Evolutionary conservation across 2,888 invertebrate species (phyloP).

Genomic region (Calameuta pallipes): DNA sequence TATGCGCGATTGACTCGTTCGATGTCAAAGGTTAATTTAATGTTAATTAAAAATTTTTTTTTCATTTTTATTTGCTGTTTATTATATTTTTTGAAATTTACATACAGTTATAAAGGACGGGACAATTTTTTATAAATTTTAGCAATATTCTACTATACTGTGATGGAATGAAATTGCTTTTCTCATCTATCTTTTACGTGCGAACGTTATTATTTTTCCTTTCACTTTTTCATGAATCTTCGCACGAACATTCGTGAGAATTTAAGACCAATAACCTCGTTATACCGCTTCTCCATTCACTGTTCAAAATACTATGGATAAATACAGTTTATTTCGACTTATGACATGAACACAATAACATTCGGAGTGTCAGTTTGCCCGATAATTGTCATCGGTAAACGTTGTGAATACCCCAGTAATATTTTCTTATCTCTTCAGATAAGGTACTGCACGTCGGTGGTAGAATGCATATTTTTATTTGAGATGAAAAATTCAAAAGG

Average conservation of each 20-base stretch:
- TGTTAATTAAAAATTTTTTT: no score
- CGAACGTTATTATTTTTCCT: conserved; percentile 40
- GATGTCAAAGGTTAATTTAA: no score
- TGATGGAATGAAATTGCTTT: neutral
- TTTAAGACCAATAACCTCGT: conserved; percentile 52
- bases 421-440: neutral
- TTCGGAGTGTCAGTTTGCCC: conserved; percentile 49
- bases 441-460: neutral
- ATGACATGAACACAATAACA: conserved; percentile 39
- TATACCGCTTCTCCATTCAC: conserved; percentile 50
- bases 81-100: no score
- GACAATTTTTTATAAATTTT: no score
- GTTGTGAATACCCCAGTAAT: conserved; percentile 36
- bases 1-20: neutral
- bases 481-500: neutral
- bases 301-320: conserved; percentile 48
- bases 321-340: conserved; percentile 23
- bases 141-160: neutral
- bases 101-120: no score
- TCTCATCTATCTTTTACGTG: neutral
- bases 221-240: conserved; percentile 47
- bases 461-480: neutral
- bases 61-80: no score
- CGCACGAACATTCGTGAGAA: conserved; percentile 45
- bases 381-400: conserved; percentile 46